Evolutionary conservation across 2,888 invertebrate species (phyloP), one percentile per base, ranked within the genome.

Genomic region (Cephus runcator): DNA sequence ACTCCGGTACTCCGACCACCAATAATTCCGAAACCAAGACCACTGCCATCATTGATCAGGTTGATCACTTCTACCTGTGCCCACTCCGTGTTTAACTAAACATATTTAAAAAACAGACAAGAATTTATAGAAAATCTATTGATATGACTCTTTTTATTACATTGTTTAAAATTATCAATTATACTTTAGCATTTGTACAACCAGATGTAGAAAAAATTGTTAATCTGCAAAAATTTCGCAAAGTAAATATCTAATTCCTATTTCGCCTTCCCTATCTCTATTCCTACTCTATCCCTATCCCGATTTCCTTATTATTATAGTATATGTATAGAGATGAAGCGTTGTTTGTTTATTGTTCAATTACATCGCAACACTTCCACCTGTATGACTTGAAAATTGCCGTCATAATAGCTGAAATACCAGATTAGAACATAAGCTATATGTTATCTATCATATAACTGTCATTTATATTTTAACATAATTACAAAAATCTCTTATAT

Each of bases 31-130:
- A 99, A 99, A 69, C 99, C 99, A 85, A 99, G 94, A 40, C 99
- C 99, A 80, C 98, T 97, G 81, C 98, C 99, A 94, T 99, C 99
- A 92, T 99, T 99, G 73, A 98, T 96, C 83, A 99, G 93, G 91
- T 99, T 98, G 87, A 99, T 98, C 80, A 98, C 97, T 93, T 99
- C 99, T 86, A 99, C 98, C 94, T 99, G 99, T 88, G 98, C 98
- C 98, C 98, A 99, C 94, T 99, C 99, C 92, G 99, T 99, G 93
- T 97, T 98, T 93, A 99, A 94, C 95, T 98, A 93, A 88, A 93
- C 93, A 77, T 69, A 34, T 79, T 69, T 1, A 69, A 69, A n/a
- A n/a, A 31, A 69, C 69, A 31, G 31, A 69, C 30, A 31, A 31
- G n/a, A 31, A 69, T 31, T 35, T 35, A 35, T 35, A 12, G 12